These are phyloP conservation scores for Chrysolina oricalcia DNA, from an alignment of 2,888 invertebrate genomes.

Conservation along the genomic window DNA sequence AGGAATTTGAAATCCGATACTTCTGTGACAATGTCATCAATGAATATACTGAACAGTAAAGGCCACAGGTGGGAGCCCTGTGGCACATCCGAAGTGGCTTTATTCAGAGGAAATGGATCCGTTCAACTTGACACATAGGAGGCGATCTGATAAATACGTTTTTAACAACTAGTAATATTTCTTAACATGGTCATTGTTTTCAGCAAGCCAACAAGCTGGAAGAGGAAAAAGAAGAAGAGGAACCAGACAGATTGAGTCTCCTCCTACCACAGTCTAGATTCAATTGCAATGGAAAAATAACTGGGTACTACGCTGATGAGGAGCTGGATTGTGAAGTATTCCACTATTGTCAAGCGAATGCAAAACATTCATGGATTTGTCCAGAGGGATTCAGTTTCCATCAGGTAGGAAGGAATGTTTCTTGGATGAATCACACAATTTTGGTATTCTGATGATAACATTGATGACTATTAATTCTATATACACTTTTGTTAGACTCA, in stretches of 20 bases:
- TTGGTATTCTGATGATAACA: background rate
- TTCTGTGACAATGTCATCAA: too few species aligned
- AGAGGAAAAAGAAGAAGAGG: conserved; percentile 84
- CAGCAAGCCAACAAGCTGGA: conserved; percentile 51
- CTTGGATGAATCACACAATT: background rate
- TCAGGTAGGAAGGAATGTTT: conserved; percentile 74
- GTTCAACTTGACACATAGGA: too few species aligned
- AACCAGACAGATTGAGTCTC: conserved; percentile 87
- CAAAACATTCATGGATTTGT: conserved; percentile 94
- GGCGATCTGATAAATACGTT: too few species aligned
- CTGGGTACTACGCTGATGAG: conserved; percentile 94
- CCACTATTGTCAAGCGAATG: conserved; percentile 93
- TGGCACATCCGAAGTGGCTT: too few species aligned
- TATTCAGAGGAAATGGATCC: too few species aligned
- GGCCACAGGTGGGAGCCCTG: too few species aligned
- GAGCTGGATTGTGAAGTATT: conserved; percentile 92
- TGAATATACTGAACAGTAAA: too few species aligned
- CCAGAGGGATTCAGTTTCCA: conserved; percentile 93
- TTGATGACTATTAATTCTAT: too few species aligned
- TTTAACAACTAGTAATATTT: background rate
- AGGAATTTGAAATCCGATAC: too few species aligned
- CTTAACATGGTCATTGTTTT: conserved; percentile 22
- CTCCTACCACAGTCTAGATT: conserved; percentile 90
- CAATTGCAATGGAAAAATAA: conserved; percentile 84
- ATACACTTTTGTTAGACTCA: too few species aligned